Conservation (phyloP, 2,888 invertebrate species). For the Automeris io region DNA sequence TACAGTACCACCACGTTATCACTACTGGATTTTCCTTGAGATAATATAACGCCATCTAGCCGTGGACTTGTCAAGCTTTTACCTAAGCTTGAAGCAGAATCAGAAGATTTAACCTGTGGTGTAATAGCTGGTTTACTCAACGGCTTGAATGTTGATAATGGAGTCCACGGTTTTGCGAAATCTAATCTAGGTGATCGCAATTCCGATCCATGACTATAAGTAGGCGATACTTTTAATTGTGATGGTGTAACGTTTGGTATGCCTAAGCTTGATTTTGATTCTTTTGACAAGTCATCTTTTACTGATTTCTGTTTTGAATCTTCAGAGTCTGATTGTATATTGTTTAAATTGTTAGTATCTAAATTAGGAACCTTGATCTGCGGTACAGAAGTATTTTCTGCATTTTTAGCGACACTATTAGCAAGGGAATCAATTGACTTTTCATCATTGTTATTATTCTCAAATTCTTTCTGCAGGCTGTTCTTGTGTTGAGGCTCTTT, state of each 20-base stretch:
- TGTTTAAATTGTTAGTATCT: slow-evolving; percentile 42
- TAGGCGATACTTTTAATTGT: slow-evolving; percentile 51
- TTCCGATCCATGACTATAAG: slow-evolving; percentile 44
- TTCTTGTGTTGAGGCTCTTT: slow-evolving; percentile 42
- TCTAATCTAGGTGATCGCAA: slow-evolving; percentile 49
- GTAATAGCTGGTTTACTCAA: slow-evolving; percentile 39
- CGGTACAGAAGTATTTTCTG: slow-evolving; percentile 42
- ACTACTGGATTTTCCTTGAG: slow-evolving; percentile 62
- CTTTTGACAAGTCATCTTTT: slow-evolving; percentile 31
- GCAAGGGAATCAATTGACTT: slow-evolving; percentile 18
- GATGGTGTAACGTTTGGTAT: slow-evolving; percentile 39
- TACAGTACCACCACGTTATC: slow-evolving; percentile 69
- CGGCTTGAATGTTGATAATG: slow-evolving; percentile 55
- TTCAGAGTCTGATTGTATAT: slow-evolving; percentile 48
- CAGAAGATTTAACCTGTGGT: slow-evolving; percentile 47
- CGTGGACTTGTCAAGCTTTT: slow-evolving; percentile 55
- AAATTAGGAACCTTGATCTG: slow-evolving; percentile 62
- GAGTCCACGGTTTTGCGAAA: slow-evolving; percentile 54
- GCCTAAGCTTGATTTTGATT: slow-evolving; percentile 32
- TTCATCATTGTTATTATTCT: slow-evolving; percentile 44
- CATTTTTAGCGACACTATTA: slow-evolving; percentile 35
- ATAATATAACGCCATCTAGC: slow-evolving; percentile 61
- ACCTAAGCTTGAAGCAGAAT: slow-evolving; percentile 47
- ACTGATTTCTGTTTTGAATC: slow-evolving; percentile 41
- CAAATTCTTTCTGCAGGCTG: slow-evolving; percentile 34